Evolutionary conservation across 2,113 vertebrate species (phyloP).

Genomic region (Cyanoliseus patagonus): DNA sequence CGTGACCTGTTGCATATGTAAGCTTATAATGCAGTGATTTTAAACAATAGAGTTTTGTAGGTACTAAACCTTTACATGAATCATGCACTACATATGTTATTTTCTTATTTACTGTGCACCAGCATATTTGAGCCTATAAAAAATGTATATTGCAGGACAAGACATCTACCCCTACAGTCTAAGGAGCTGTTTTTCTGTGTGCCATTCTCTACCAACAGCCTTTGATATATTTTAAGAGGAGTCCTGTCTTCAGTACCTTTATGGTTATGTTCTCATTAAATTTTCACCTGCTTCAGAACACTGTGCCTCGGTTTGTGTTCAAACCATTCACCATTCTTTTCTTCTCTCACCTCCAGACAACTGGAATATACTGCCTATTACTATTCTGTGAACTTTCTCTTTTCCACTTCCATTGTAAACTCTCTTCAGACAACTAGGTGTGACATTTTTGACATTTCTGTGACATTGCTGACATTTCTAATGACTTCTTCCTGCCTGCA

Average conservation of each 20-base stretch:
- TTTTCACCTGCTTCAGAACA: background rate
- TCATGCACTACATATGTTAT: accelerated
- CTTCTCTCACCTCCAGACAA: background rate
- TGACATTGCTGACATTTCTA: conserved; percentile 34
- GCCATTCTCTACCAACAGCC: background rate
- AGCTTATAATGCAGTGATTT: background rate
- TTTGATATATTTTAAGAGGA: background rate
- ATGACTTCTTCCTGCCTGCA: background rate
- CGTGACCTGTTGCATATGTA: background rate
- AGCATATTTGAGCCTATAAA: background rate
- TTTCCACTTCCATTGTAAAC: background rate
- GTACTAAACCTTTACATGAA: background rate
- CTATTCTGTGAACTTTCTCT: background rate
- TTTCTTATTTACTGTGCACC: background rate
- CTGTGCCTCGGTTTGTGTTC: background rate
- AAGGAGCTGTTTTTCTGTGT: background rate
- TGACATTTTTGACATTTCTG: conserved; percentile 43
- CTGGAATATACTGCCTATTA: background rate
- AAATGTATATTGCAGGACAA: background rate
- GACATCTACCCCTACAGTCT: background rate
- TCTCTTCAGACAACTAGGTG: background rate
- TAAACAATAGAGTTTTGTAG: background rate
- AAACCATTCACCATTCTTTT: background rate
- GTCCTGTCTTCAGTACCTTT: background rate
- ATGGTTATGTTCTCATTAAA: background rate